phyloP scores from a whole-genome alignment of 37 sponge, comb jelly and placozoan genomes.

The Aplysina aerophoba region DNA sequence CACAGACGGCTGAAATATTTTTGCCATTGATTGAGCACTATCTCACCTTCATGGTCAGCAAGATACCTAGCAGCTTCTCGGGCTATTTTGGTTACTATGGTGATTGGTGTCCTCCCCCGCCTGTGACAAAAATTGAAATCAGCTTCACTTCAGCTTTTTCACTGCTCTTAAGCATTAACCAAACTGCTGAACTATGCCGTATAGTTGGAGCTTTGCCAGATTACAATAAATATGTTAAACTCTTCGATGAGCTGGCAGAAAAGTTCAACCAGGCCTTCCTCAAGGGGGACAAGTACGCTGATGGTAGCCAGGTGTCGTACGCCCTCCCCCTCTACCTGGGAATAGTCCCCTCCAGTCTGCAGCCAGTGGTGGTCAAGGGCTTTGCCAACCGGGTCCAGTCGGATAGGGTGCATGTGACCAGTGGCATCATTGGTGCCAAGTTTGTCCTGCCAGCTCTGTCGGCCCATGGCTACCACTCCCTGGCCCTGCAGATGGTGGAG shows the following conservation, averaged over 20 bases:
- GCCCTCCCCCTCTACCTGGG: constrained; percentile 54
- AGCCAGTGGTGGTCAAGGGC: constrained; percentile 17
- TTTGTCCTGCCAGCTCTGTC: constrained; percentile 56
- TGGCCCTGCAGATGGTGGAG: constrained; percentile 59
- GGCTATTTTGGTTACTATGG: constrained; percentile 58
- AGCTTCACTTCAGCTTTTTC: constrained; percentile 66
- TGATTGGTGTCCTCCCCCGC: constrained; percentile 80
- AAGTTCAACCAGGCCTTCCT: constrained; percentile 61
- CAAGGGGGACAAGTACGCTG: constrained; percentile 26
- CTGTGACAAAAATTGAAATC: constrained; percentile 34
- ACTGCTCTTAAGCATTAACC: constrained; percentile 45
- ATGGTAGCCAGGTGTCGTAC: constrained; percentile 60
- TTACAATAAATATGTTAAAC: not conserved
- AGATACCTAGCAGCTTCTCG: constrained; percentile 47
- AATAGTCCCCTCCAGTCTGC: constrained; percentile 28
- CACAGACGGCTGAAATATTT: constrained; percentile 22
- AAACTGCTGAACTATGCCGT: constrained; percentile 40
- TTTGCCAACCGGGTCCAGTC: constrained; percentile 35
- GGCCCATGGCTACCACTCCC: constrained; percentile 11
- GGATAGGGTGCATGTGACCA: constrained; percentile 51
- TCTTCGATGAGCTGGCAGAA: not conserved
- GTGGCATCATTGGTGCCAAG: constrained; percentile 61
- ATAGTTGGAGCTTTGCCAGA: constrained; percentile 24
- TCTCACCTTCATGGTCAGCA: constrained; percentile 35
- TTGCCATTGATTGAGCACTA: constrained; percentile 33